Percentiles rank a stretch among this genome's conserved stretches.
phyloP scores from a whole-genome alignment of 2,797 vertebrate species.

The Oreonectes daqikongensis region DNA sequence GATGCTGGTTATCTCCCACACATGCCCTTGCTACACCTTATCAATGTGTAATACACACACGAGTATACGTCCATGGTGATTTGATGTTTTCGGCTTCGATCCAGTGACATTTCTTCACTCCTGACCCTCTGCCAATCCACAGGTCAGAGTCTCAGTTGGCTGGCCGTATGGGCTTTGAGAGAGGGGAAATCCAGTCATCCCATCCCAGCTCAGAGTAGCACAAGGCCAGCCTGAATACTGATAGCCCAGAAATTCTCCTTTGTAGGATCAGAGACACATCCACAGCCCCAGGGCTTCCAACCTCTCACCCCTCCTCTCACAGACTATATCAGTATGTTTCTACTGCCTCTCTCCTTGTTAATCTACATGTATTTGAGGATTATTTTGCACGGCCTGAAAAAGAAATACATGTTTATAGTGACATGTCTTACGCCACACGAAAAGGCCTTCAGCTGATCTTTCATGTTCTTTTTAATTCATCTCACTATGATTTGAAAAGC shows the following conservation, averaged over 20 bases:
- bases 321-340: not conserved
- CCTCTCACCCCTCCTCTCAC: not conserved
- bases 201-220: not conserved
- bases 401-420: not conserved
- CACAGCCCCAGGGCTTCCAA: conserved; percentile 17
- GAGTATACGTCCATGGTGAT: no score
- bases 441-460: conserved; percentile 30
- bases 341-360: not conserved
- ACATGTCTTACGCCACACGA: not conserved
- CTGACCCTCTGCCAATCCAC: not conserved
- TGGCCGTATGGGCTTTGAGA: not conserved
- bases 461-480: not conserved
- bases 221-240: conserved; percentile 20
- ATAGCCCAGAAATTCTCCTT: conserved; percentile 20
- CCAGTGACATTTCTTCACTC: conserved; percentile 4
- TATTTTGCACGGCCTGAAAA: conserved; percentile 2
- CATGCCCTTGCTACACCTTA: no score
- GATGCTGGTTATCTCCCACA: no score
- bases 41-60: conserved; percentile 8
- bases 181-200: not conserved
- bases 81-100: no score
- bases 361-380: not conserved
- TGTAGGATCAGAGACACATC: conserved; percentile 38
- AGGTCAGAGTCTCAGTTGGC: conserved; percentile 15
- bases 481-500: conserved; percentile 13